Evolutionary conservation across 2,888 invertebrate species (phyloP).

Genomic region (Cybosia mesomella): DNA sequence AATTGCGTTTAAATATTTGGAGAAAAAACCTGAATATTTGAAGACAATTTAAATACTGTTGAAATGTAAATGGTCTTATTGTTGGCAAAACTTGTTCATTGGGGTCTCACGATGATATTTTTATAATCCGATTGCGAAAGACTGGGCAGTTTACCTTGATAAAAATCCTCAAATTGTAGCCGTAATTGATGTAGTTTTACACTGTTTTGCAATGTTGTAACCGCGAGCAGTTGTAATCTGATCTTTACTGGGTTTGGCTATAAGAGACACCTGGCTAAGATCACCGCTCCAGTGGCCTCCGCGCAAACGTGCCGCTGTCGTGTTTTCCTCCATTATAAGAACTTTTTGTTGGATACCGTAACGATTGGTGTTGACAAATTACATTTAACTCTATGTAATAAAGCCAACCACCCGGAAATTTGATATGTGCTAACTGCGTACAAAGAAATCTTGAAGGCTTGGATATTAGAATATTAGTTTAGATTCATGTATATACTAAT

Average conservation of each 20-base stretch:
- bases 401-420: conserved; percentile 16
- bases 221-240: conserved; percentile 59
- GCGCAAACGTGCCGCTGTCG: conserved; percentile 38
- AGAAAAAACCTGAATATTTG: conserved; percentile 28
- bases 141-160: conserved; percentile 40
- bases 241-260: conserved; percentile 51
- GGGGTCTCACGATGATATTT: conserved; percentile 42
- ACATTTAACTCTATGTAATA: conserved; percentile 39
- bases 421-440: background rate
- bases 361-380: conserved; percentile 52
- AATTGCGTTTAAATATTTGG: conserved; percentile 32
- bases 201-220: conserved; percentile 47
- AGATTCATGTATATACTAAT: too few species aligned
- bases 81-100: conserved; percentile 35
- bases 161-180: conserved; percentile 41
- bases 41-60: conserved; percentile 37
- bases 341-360: conserved; percentile 59
- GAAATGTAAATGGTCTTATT: conserved; percentile 39
- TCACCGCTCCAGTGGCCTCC: conserved; percentile 56
- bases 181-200: conserved; percentile 15
- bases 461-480: conserved; percentile 18
- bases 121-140: conserved; percentile 37
- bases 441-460: background rate
- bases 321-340: conserved; percentile 60
- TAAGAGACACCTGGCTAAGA: conserved; percentile 62